These are phyloP conservation scores for Arnoldichthys spilopterus DNA, from an alignment of 2,797 vertebrate species.

Conservation along the genomic window DNA sequence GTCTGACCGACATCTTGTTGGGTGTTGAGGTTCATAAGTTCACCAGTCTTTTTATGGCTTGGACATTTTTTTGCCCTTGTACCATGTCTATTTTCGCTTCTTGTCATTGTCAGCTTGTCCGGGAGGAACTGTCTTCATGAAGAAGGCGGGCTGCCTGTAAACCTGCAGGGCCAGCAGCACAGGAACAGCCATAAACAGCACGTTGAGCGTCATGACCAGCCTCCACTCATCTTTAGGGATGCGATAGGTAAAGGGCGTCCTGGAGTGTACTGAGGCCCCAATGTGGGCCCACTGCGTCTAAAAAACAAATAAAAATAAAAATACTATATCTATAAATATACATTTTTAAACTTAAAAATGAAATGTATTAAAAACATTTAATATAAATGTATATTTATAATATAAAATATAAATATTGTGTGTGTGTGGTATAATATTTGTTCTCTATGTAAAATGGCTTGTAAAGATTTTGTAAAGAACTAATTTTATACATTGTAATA, in stretches of 20 bases:
- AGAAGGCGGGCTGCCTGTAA: slow-evolving; percentile 78
- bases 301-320: too few species aligned
- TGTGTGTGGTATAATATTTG: too few species aligned
- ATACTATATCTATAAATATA: too few species aligned
- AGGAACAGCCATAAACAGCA: slow-evolving; percentile 74
- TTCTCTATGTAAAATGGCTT: too few species aligned
- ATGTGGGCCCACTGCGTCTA: slow-evolving; percentile 93
- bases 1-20: not conserved
- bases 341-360: too few species aligned
- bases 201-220: slow-evolving; percentile 81
- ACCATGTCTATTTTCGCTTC: slow-evolving; percentile 76
- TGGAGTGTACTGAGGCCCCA: slow-evolving; percentile 87
- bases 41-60: slow-evolving; percentile 28
- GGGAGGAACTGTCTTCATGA: slow-evolving; percentile 67
- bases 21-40: slow-evolving; percentile 9
- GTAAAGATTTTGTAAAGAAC: too few species aligned
- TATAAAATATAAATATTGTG: too few species aligned
- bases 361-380: too few species aligned
- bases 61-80: slow-evolving; percentile 14
- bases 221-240: slow-evolving; percentile 84
- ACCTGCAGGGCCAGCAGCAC: slow-evolving; percentile 85
- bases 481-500: too few species aligned
- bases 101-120: slow-evolving; percentile 65
- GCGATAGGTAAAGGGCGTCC: slow-evolving; percentile 92
- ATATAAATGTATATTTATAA: too few species aligned